These are phyloP conservation scores for Cyanoliseus patagonus DNA, from an alignment of 2,113 vertebrate genomes.

Conservation along the genomic window DNA sequence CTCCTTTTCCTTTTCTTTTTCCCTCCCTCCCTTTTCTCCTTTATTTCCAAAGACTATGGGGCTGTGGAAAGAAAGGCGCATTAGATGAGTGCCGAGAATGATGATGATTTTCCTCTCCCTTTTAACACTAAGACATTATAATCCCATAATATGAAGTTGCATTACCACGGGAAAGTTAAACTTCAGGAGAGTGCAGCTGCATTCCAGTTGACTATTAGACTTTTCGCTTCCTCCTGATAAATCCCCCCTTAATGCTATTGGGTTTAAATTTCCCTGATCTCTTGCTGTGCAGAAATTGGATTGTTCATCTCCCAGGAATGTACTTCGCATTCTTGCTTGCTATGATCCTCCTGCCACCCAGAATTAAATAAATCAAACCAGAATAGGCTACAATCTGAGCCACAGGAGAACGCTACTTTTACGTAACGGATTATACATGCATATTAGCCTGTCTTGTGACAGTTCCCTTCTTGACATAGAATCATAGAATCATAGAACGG, in stretches of 20 bases:
- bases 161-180: background rate
- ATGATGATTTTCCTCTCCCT: background rate
- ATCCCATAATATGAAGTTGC: background rate
- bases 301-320: background rate
- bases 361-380: constrained; percentile 3
- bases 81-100: rapidly evolving
- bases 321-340: background rate
- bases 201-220: background rate
- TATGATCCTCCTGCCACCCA: background rate
- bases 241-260: background rate
- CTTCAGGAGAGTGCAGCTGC: background rate
- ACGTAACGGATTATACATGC: background rate
- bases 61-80: background rate
- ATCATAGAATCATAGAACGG: background rate
- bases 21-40: background rate
- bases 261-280: background rate
- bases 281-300: constrained; percentile 11
- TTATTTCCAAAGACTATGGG: background rate
- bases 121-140: background rate
- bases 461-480: background rate
- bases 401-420: background rate
- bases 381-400: background rate
- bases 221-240: background rate
- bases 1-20: background rate
- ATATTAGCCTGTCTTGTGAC: background rate